Conservation (phyloP, 2,797 vertebrate species). For the Lacerta bilineata region DNA sequence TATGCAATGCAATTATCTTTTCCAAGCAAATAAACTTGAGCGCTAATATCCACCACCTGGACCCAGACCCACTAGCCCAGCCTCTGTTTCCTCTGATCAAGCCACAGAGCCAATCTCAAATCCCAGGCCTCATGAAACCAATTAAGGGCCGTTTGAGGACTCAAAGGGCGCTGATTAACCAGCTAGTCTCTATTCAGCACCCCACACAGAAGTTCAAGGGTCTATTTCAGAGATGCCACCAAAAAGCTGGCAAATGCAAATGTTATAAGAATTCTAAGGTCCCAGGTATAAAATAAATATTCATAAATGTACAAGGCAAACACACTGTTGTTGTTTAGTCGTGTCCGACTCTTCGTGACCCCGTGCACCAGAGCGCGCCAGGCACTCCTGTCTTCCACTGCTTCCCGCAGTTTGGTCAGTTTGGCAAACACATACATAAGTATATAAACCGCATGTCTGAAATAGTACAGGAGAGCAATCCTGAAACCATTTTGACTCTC, state of each 20-base stretch:
- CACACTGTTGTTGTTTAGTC: no score
- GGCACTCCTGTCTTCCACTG: no score
- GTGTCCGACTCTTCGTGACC: no score
- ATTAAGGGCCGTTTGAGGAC: background rate
- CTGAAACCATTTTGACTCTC: no score
- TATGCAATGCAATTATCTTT: conserved; percentile 6
- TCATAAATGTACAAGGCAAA: no score
- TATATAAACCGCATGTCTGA: no score
- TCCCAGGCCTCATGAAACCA: background rate
- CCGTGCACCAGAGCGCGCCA: no score
- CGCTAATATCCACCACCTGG: conserved; percentile 28
- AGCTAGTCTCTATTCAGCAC: background rate
- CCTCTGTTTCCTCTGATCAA: background rate
- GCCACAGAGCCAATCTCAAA: background rate
- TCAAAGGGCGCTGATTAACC: background rate
- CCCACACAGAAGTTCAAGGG: background rate
- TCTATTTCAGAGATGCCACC: background rate
- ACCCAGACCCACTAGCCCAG: conserved; percentile 3
- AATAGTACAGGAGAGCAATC: no score
- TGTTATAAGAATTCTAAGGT: no score
- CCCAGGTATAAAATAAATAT: no score
- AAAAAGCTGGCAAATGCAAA: background rate
- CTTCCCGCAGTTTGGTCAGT: no score
- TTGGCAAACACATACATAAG: no score
- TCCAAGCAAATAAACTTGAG: conserved; percentile 27